Evolutionary conservation across 2,888 invertebrate genomes (phyloP).

Genomic region (Noctua fimbriata): DNA sequence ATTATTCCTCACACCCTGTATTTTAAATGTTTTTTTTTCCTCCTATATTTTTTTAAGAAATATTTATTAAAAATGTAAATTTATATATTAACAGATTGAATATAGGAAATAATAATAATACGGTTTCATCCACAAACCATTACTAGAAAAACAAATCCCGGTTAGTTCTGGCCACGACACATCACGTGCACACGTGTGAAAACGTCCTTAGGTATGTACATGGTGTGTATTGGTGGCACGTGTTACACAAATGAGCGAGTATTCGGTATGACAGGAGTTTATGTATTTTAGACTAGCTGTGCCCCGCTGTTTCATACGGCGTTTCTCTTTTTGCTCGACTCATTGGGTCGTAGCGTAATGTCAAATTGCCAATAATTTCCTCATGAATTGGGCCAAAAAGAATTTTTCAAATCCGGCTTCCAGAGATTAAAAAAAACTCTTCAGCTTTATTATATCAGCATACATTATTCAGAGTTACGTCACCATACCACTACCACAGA

Average conservation of each 20-base stretch:
- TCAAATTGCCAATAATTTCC: neutral
- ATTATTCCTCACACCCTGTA: too few species aligned
- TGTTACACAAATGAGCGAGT: conserved; percentile 23
- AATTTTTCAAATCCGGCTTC: neutral
- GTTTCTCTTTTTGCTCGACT: neutral
- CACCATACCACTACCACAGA: neutral
- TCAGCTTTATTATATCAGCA: neutral
- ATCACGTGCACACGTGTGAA: conserved; percentile 39
- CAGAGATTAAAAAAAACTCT: neutral
- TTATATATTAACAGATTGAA: too few species aligned
- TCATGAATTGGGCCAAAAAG: neutral
- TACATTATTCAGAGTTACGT: neutral
- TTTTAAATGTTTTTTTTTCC: too few species aligned
- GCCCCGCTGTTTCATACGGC: neutral
- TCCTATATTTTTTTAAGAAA: too few species aligned
- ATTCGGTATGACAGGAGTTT: neutral
- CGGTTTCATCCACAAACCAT: neutral
- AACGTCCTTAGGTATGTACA: neutral
- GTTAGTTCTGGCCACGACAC: conserved; percentile 36
- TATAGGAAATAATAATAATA: too few species aligned
- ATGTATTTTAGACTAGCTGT: neutral
- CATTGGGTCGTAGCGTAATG: neutral
- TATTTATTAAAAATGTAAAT: too few species aligned
- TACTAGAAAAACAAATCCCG: conserved; percentile 26
- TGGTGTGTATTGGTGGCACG: conserved; percentile 20